Evolutionary conservation across 2,113 vertebrate genomes (phyloP).

Genomic region (Pachypanchax playfairii): DNA sequence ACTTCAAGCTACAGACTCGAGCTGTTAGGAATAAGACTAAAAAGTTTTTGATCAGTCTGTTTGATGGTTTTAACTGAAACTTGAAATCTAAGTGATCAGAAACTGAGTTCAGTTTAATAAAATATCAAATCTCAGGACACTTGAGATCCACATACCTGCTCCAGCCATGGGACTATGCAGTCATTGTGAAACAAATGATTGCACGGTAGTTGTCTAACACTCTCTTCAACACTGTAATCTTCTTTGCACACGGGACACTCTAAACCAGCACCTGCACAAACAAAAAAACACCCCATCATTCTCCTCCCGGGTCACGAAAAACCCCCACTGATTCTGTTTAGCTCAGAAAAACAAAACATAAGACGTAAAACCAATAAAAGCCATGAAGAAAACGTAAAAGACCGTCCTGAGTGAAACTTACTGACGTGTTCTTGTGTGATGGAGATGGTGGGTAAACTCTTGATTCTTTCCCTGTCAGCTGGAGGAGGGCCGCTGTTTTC

Average conservation of each 20-base stretch:
- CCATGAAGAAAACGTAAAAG: not conserved
- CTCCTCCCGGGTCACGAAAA: not conserved
- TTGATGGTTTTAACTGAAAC: too few species aligned
- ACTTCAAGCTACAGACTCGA: not conserved
- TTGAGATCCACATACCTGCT: constrained; percentile 85
- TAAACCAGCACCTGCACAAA: constrained; percentile 86
- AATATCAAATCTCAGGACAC: not conserved
- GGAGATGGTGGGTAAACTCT: constrained; percentile 90
- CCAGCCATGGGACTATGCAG: constrained; percentile 97
- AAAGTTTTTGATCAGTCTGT: not conserved
- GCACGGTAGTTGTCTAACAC: constrained; percentile 92
- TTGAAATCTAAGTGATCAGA: not conserved
- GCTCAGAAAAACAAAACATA: not conserved
- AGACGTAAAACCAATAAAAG: constrained; percentile 1
- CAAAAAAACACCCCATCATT: constrained; percentile 22
- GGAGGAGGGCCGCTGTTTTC: constrained; percentile 97
- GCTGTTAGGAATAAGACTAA: not conserved
- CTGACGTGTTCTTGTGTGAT: constrained; percentile 95
- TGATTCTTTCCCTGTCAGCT: constrained; percentile 94
- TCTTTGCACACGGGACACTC: constrained; percentile 99
- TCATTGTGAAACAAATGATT: constrained; percentile 97
- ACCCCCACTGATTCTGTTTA: constrained; percentile 8
- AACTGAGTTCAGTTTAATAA: not conserved
- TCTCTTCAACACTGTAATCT: constrained; percentile 90
- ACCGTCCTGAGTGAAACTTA: constrained; percentile 62